These are phyloP conservation scores for Arctopsyche grandis DNA, from an alignment of 1,140 invertebrate species.

Conservation along the genomic window DNA sequence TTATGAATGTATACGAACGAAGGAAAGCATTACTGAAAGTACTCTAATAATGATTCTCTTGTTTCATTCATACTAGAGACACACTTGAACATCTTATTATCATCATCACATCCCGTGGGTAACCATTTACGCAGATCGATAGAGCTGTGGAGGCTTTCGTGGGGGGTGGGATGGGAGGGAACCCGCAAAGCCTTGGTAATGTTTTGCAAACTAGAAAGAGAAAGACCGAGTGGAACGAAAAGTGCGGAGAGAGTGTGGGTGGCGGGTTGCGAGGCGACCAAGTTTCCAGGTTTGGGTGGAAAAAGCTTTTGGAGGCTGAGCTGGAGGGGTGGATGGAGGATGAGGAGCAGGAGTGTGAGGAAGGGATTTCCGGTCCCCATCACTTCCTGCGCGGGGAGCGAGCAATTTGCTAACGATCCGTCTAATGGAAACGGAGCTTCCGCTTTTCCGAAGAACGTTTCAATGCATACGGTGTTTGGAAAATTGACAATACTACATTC, in stretches of 20 bases:
- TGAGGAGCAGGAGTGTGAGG: constrained; percentile 1
- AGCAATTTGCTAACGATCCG: constrained; percentile 54
- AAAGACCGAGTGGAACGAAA: not conserved
- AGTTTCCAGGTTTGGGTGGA: not conserved
- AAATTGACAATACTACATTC: not conserved
- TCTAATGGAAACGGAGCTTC: constrained; percentile 54
- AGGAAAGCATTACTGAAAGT: too few species aligned
- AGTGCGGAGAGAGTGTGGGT: not conserved
- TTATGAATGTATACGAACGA: too few species aligned
- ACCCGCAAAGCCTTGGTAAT: not conserved
- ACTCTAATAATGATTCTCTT: not conserved
- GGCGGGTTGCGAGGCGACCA: not conserved
- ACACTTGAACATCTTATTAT: constrained; percentile 44
- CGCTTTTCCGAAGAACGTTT: constrained; percentile 38
- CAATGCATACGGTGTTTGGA: not conserved
- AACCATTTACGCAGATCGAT: constrained; percentile 45
- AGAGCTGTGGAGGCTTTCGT: constrained; percentile 11
- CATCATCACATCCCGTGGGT: constrained; percentile 44
- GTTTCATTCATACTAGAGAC: not conserved
- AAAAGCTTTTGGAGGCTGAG: constrained; percentile 22
- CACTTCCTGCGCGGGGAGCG: constrained; percentile 31
- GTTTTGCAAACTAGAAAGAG: constrained; percentile 1
- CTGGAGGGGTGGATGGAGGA: not conserved
- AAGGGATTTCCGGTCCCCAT: constrained; percentile 31
- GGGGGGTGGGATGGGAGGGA: constrained; percentile 3